Base-by-base conservation (phyloP, 2,113 vertebrate species). In the Indicator maculatus region DNA sequence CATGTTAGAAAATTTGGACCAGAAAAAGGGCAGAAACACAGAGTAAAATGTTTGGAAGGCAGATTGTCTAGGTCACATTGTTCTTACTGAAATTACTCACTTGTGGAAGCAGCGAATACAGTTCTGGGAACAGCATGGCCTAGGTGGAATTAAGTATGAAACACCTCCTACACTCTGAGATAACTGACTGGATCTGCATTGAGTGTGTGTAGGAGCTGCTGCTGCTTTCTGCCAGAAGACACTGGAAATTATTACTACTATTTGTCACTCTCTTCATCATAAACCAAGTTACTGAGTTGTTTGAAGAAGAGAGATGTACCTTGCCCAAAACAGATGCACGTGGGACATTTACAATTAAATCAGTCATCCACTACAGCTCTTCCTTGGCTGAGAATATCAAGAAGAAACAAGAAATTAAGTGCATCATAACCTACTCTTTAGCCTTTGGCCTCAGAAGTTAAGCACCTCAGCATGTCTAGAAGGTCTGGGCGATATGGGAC, bases 211-310 rank as follows among this genome's bases (percentile, higher is more conserved):
- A 59, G 83, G 85, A 85, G 82, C 71, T 74, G 30, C 56, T n/a
- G n/a, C n/a, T 67, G 81, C 84, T 89, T 88, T 64, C 90, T 93
- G 85, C 78, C 79, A 72, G 74, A 0, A 89, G 85, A 56, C 38
- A 69, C 56, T 64, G 59, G 86, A 86, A 88, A 79, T 95, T 85
- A 53, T 53, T 87, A 58, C 58, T 55, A 44, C 39, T 69, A 3
- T 88, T 96, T 90, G 79, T 76, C 90, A 75, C 78, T 87, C 88
- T 79, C 19, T 45, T 13, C 67, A 60, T 52, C 79, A 76, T 36
- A 61, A 83, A 93, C 58, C 4, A 28, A 61, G 38, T 28, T 28
- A 12, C 71, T 1, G 66, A 60, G 82, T 16, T 63, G 36, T 93
- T 55, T 83, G 84, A 39, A 27, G 56, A 21, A 19, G 31, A 36